Evolutionary conservation across 2,113 vertebrate genomes (phyloP).

Genomic region (Pollimyrus isidori): DNA sequence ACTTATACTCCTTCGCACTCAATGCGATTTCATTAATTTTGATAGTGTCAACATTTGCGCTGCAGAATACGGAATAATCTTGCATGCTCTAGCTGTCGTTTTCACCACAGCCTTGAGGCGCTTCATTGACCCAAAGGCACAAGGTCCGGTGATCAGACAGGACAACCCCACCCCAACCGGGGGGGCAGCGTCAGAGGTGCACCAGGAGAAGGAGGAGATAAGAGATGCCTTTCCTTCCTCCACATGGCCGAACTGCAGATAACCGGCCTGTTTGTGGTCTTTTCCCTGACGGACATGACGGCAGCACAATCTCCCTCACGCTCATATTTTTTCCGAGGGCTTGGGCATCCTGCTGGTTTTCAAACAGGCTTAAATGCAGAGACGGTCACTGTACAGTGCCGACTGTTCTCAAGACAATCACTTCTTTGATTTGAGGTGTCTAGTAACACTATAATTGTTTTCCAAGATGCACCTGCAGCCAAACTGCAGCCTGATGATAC

Average conservation of each 20-base stretch:
- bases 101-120: neutral
- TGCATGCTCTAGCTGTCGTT: neutral
- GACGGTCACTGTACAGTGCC: neutral
- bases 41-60: neutral
- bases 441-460: neutral
- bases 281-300: neutral
- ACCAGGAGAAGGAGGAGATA: slow-evolving; percentile 42
- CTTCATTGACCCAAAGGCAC: neutral
- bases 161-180: neutral
- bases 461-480: neutral
- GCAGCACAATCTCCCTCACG: neutral
- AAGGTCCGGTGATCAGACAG: neutral
- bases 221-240: slow-evolving; percentile 54
- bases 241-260: slow-evolving; percentile 24
- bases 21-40: neutral
- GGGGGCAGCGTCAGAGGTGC: slow-evolving; percentile 23
- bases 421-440: neutral
- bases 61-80: neutral
- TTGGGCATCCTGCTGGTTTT: neutral
- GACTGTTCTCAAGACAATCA: neutral
- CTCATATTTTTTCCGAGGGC: neutral
- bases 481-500: neutral
- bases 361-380: neutral
- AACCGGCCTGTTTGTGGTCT: slow-evolving; percentile 22
- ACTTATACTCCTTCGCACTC: neutral